Evolutionary conservation across 2,797 vertebrate species (phyloP).

Genomic region (Threskiornis aethiopicus): DNA sequence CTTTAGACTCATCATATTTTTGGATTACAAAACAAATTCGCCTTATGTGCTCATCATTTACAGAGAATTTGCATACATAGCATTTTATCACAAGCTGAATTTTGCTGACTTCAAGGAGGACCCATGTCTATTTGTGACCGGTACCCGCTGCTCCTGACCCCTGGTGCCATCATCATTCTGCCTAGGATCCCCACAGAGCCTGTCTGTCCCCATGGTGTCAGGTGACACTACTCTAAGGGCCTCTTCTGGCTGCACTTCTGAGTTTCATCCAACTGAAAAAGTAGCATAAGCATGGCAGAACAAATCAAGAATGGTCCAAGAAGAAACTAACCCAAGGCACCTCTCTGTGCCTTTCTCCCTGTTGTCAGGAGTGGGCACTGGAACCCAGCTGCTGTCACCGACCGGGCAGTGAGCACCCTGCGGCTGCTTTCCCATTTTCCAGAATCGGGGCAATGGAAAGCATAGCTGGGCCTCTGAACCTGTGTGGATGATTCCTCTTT

Average conservation of each 20-base stretch:
- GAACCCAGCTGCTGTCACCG: not conserved
- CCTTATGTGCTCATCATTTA: not conserved
- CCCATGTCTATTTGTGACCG: fast-evolving
- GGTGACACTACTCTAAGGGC: not conserved
- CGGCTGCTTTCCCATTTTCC: not conserved
- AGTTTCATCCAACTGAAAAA: not conserved
- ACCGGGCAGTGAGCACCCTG: fast-evolving
- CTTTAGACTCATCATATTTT: not conserved
- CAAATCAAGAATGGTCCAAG: not conserved
- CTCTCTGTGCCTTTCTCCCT: not conserved
- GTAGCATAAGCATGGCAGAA: not conserved
- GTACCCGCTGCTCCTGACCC: not conserved
- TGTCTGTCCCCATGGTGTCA: not conserved
- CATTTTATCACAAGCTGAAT: not conserved
- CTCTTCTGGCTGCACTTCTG: not conserved
- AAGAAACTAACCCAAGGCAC: not conserved
- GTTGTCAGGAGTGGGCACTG: not conserved
- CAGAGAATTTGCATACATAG: not conserved
- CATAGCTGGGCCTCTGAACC: not conserved
- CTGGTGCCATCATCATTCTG: not conserved
- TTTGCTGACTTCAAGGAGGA: not conserved
- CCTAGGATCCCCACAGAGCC: not conserved
- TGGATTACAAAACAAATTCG: not conserved
- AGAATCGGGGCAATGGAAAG: not conserved
- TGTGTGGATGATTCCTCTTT: not conserved